Evolutionary conservation across 2,797 vertebrate species (phyloP), one percentile per base, ranked within the genome.

Genomic region (Fringilla coelebs): DNA sequence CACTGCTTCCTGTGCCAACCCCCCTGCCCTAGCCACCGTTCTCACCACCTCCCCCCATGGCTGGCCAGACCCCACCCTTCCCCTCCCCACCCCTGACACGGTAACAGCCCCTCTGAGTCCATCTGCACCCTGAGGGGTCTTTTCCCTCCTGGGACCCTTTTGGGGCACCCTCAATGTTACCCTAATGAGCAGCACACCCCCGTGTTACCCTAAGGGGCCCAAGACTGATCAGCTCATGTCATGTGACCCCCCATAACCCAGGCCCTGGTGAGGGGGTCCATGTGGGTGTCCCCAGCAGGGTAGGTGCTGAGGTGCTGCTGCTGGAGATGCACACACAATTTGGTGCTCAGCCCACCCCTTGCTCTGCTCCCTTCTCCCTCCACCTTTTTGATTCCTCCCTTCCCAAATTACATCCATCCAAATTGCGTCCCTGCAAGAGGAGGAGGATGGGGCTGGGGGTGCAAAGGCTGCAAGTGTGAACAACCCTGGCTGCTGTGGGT

Each of bases 11-110:
- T 97, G 96, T 2, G 6, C 95, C 58, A 85, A 22, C 40, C n/a
- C 46, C 81, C 83, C 87, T 46, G 45, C 25, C 93, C 94, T 70
- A 17, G 89, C 90, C 85, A 79, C 91, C 26, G 82, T 98, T 98
- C 97, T 97, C 97, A 98, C 92, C 96, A 91, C 97, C 97, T 92
- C 78, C 45, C 41, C 40, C 7, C 36, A 54, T 41, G 95, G 96
- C 93, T 93, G 93, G 92, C 94, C 92, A 89, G 93, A 94, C n/a
- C 17, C 62, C 84, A 77, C 62, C 32, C 71, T n/a, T 73, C 70
- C 41, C 62, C 21, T 72, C 36, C 40, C n/a, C 13, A 36, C 22
- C 21, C 22, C 38, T 46, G 55, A n/a, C 38, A 36, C 3, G 0
- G 8, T 49, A 49, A 68, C 32, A 28, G 17, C 19, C 34, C 21